phyloP scores from a whole-genome alignment of 2,888 invertebrate species.

The Drosophila sordidula region DNA sequence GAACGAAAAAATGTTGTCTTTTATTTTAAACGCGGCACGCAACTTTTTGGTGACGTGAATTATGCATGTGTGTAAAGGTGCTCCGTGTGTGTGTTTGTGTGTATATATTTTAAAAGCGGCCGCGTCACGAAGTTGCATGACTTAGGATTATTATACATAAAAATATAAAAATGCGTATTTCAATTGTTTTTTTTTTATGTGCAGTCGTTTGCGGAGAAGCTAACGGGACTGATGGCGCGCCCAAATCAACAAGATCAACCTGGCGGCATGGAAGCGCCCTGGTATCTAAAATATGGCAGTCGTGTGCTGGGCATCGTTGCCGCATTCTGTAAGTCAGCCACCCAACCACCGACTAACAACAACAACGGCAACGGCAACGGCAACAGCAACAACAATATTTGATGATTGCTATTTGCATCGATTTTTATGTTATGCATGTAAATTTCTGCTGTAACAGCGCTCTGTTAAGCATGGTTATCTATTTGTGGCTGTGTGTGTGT shows the following conservation, averaged over 20 bases:
- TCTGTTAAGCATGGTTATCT: constrained; percentile 46
- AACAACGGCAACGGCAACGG: constrained; percentile 25
- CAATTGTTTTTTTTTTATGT: constrained; percentile 22
- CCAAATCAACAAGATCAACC: constrained; percentile 89
- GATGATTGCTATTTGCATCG: constrained; percentile 69
- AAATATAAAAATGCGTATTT: constrained; percentile 21
- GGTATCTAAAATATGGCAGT: constrained; percentile 95
- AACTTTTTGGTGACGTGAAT: constrained; percentile 59
- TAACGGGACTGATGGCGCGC: constrained; percentile 91
- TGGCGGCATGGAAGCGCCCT: constrained; percentile 92
- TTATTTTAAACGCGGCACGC: constrained; percentile 36
- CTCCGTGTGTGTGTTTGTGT: constrained; percentile 25
- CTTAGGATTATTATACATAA: constrained; percentile 16
- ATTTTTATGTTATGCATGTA: constrained; percentile 76
- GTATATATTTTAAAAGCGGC: constrained; percentile 46
- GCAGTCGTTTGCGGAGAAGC: constrained; percentile 89
- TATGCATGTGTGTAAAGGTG: constrained; percentile 39
- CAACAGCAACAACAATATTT: constrained; percentile 27
- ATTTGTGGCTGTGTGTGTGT: constrained; percentile 44
- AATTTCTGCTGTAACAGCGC: constrained; percentile 50
- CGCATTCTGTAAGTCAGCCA: constrained; percentile 90
- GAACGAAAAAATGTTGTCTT: not conserved
- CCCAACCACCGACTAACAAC: not conserved
- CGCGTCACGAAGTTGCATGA: constrained; percentile 65
- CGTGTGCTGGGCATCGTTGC: constrained; percentile 93